These are phyloP conservation scores for Alca torda DNA, from an alignment of 2,797 vertebrate genomes.

Conservation along the genomic window DNA sequence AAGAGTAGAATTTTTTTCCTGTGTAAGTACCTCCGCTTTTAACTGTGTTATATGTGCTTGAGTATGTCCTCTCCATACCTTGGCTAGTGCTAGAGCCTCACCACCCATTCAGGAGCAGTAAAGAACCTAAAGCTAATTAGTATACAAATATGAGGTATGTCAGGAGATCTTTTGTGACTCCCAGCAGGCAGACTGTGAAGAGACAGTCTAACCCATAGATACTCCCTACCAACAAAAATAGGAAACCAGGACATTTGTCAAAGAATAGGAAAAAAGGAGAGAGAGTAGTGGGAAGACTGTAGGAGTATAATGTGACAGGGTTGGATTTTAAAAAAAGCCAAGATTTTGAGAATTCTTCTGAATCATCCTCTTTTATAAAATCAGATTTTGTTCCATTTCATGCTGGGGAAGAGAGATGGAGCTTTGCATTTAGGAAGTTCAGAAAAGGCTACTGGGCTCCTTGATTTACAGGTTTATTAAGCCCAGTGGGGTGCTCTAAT, in stretches of 20 bases:
- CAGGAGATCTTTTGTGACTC: background rate
- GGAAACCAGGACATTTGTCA: background rate
- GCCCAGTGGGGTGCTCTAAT: background rate
- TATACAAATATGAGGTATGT: background rate
- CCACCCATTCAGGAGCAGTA: background rate
- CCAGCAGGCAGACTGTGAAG: background rate
- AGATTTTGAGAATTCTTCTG: background rate
- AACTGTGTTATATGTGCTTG: background rate
- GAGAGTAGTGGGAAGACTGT: background rate
- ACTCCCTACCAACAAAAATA: background rate
- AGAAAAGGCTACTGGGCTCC: background rate
- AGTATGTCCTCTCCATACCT: background rate
- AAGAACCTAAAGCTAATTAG: background rate
- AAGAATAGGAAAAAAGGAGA: background rate
- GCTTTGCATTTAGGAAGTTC: background rate
- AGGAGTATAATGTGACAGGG: background rate
- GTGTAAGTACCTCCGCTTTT: background rate
- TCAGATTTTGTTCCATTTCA: background rate
- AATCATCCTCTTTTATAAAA: background rate
- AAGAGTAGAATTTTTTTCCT: background rate
- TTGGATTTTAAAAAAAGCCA: background rate
- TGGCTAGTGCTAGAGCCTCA: background rate
- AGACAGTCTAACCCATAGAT: background rate
- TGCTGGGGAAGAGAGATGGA: background rate
- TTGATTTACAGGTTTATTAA: background rate